These are phyloP conservation scores for Mamestra configurata DNA, from an alignment of 1,140 invertebrate species.

Conservation along the genomic window DNA sequence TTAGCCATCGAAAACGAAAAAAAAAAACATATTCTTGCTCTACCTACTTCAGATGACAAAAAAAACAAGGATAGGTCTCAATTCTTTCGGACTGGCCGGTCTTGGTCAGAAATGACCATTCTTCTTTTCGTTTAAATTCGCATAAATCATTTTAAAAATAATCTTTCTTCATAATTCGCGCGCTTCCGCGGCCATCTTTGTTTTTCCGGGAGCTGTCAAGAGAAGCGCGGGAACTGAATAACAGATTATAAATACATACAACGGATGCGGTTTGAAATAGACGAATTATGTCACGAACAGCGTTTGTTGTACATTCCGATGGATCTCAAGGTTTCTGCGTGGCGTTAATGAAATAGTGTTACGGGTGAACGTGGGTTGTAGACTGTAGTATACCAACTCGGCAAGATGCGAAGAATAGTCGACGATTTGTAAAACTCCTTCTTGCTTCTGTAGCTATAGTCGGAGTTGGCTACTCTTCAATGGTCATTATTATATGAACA, in stretches of 20 bases:
- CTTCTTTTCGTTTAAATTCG: too few species aligned
- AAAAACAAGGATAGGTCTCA: too few species aligned
- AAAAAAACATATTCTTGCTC: too few species aligned
- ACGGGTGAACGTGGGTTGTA: not conserved
- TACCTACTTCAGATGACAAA: too few species aligned
- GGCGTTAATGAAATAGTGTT: constrained; percentile 40
- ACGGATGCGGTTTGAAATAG: constrained; percentile 74
- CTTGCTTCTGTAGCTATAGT: not conserved
- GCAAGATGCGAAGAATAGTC: constrained; percentile 2
- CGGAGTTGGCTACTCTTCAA: not conserved
- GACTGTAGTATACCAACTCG: too few species aligned
- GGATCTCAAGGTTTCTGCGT: constrained; percentile 64
- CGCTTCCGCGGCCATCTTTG: constrained; percentile 53
- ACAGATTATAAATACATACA: constrained; percentile 63
- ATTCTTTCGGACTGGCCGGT: too few species aligned
- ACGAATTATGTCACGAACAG: constrained; percentile 76
- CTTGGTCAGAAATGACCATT: too few species aligned
- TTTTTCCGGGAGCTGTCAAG: constrained; percentile 49
- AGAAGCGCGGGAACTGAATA: constrained; percentile 54
- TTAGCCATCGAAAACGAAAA: too few species aligned
- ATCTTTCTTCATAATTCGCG: constrained; percentile 16
- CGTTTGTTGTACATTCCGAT: constrained; percentile 67
- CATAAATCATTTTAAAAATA: not conserved
- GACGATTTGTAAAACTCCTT: not conserved
- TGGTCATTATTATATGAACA: not conserved